These are phyloP conservation scores for Norana najaformis DNA, from an alignment of 2,888 invertebrate genomes.

Conservation along the genomic window DNA sequence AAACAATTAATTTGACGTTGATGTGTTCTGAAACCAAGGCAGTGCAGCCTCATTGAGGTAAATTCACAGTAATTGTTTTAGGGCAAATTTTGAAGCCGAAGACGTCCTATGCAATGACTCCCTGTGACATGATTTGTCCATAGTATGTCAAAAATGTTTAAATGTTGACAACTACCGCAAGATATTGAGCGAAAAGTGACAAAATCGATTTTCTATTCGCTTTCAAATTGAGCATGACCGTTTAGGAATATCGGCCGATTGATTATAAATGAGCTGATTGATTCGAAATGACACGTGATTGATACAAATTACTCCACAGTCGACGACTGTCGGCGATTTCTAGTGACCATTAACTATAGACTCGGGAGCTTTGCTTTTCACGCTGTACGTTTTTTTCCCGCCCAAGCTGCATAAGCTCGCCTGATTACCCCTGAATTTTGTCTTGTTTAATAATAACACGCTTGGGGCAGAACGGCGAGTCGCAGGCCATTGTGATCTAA, in stretches of 20 bases:
- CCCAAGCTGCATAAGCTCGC: background rate
- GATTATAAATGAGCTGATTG: background rate
- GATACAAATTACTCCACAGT: background rate
- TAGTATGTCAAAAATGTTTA: background rate
- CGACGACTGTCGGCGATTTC: background rate
- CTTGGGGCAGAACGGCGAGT: background rate
- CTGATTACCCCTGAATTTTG: background rate
- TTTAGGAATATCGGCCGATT: background rate
- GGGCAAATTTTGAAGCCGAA: too few species aligned
- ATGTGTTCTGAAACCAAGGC: background rate
- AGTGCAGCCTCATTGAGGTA: too few species aligned
- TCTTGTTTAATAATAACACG: conserved; percentile 13
- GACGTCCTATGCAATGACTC: too few species aligned
- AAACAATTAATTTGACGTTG: background rate
- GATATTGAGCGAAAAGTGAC: background rate
- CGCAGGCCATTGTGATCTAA: background rate
- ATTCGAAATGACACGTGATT: conserved; percentile 13
- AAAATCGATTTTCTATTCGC: background rate
- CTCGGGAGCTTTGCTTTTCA: background rate
- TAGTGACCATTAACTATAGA: background rate
- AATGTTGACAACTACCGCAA: background rate
- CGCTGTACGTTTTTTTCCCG: background rate
- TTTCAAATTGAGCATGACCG: background rate
- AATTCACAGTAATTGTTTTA: too few species aligned
- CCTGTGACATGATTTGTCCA: too few species aligned